Base-by-base conservation (phyloP, 2,888 invertebrate genomes). In the Drosophila meridionalis region DNA sequence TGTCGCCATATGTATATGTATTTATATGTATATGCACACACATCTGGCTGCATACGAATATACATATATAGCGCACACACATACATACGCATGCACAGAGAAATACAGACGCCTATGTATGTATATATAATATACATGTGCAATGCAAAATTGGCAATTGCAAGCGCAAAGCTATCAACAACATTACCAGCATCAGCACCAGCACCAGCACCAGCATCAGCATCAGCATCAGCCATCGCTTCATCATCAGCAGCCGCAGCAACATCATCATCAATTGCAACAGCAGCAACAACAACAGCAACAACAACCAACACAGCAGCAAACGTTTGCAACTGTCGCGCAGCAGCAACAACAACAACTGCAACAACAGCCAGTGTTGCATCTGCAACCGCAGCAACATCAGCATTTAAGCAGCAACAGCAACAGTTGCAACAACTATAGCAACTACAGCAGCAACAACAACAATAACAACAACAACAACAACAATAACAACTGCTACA, bases 81-180 rank as follows among this genome's bases (percentile, higher is more conserved):
- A 79, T 60, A 70, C 42, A 71, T 42, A 73, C 61, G 36, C 61
- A 66, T 57, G 53, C 66, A 65, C 66, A 53, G 38, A 67, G 52
- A 69, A 58, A 70, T 67, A 69, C 68, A 76, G 67, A 73, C 67
- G 50, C 73, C 61, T 67, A 66, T 76, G 65, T 61, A 69, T 73
- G 63, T 73, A 56, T 66, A 62, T 58, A 70, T 60, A 68, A 77
- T 74, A 82, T 69, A 80, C 68, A 80, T 82, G 89, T 91, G 91
- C 84, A 88, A 91, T 91, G 91, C 92, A 91, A 91, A 91, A 91
- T 89, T 91, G 92, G 91, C 89, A 91, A 86, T 84, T 89, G 78
- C 84, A 89, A 79, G 76, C 88, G 61, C 85, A 83, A 77, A 87
- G 88, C 82, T 88, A 90, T 77, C 85, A 84, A 74, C 81, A 82